Evolutionary conservation across 2,888 invertebrate species (phyloP).

Genomic region (Lissonota sp.): DNA sequence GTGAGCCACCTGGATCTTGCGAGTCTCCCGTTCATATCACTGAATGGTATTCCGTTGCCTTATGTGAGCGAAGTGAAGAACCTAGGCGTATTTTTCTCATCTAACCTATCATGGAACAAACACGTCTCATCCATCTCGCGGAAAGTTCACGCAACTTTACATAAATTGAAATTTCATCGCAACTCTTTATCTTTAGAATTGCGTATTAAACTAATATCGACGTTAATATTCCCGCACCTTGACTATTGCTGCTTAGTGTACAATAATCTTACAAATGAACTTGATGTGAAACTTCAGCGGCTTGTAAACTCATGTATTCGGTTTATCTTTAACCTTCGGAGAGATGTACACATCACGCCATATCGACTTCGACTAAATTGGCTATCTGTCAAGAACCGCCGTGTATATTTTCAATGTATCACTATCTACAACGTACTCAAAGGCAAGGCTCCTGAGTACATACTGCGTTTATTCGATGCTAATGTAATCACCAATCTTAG

Average conservation of each 20-base stretch:
- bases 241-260: slow-evolving; percentile 45
- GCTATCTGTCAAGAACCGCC: background rate
- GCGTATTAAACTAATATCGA: background rate
- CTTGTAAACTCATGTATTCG: slow-evolving; percentile 9
- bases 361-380: slow-evolving; percentile 12
- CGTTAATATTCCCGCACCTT: slow-evolving; percentile 16
- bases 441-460: background rate
- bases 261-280: slow-evolving; percentile 6
- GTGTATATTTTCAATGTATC: background rate
- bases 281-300: slow-evolving; percentile 12
- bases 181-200: background rate
- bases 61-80: slow-evolving; percentile 17
- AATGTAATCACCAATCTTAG: background rate
- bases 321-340: slow-evolving; percentile 35
- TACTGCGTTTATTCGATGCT: background rate
- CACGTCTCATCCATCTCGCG: background rate
- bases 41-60: background rate
- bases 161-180: slow-evolving; percentile 9
- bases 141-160: slow-evolving; percentile 11
- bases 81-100: background rate
- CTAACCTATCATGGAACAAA: slow-evolving; percentile 16
- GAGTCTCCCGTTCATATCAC: background rate
- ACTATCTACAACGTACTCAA: background rate
- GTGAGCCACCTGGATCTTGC: background rate
- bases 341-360: slow-evolving; percentile 36